Conservation (phyloP, 2,113 vertebrate genomes). For the Azemiops feae region DNA sequence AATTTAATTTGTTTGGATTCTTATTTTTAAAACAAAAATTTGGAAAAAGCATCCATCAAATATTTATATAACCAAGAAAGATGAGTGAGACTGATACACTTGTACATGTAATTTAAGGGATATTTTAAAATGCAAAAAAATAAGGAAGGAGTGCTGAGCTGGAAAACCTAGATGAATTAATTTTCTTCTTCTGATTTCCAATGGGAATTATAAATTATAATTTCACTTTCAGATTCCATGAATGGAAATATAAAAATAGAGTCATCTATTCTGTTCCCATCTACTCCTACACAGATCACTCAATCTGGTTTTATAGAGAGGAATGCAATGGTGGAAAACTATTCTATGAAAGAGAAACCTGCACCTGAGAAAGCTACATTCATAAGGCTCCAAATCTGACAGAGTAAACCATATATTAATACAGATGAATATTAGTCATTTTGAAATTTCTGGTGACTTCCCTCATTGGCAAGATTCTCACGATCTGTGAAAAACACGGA, state of each 20-base stretch:
- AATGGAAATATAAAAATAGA: neutral
- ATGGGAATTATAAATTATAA: fast-evolving
- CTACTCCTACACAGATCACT: neutral
- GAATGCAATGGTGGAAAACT: neutral
- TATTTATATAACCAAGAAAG: constrained; percentile 71
- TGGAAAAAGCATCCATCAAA: constrained; percentile 64
- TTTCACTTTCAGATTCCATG: neutral
- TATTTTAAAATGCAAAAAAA: neutral
- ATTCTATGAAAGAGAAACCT: neutral
- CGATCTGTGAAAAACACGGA: neutral
- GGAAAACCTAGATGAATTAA: neutral
- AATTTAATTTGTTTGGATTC: constrained; percentile 63
- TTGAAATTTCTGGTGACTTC: neutral
- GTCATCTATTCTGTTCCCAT: neutral
- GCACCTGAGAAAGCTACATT: fast-evolving
- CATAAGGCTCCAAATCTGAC: neutral
- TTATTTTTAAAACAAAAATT: too few species aligned
- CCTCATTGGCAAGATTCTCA: fast-evolving
- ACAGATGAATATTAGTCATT: fast-evolving
- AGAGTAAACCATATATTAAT: fast-evolving
- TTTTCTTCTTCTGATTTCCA: neutral
- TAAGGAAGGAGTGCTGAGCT: constrained; percentile 6
- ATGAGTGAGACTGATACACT: constrained; percentile 10
- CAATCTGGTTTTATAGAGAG: fast-evolving
- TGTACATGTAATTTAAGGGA: constrained; percentile 3